These are phyloP conservation scores for Lasioglossum marginatum DNA, from an alignment of 2,888 invertebrate species.

Conservation along the genomic window DNA sequence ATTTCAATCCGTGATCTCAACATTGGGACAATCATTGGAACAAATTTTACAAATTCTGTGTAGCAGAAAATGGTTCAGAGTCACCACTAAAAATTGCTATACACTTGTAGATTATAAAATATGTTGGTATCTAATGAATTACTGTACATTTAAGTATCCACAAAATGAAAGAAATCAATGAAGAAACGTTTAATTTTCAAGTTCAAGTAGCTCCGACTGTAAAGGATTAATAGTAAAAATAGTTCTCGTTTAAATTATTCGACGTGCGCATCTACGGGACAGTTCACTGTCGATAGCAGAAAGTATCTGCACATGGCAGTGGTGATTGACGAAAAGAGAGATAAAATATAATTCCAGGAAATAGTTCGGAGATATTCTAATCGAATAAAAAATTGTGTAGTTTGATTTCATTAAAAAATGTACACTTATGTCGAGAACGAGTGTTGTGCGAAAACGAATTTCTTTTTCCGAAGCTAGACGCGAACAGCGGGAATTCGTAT, in stretches of 20 bases:
- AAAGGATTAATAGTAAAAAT: not conserved
- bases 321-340: not conserved
- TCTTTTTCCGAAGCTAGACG: conserved; percentile 12
- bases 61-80: not conserved
- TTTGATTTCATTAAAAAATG: not conserved
- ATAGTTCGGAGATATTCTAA: not conserved
- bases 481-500: conserved; percentile 46
- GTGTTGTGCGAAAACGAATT: not conserved
- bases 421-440: not conserved
- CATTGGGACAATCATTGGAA: not conserved
- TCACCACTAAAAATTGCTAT: too few species aligned
- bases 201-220: too few species aligned
- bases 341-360: not conserved
- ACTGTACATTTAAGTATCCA: too few species aligned
- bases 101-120: too few species aligned
- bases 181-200: too few species aligned
- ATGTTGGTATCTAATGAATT: too few species aligned
- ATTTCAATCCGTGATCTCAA: not conserved
- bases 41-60: not conserved
- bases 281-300: not conserved
- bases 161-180: too few species aligned
- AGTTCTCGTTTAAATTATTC: not conserved
- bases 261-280: not conserved
- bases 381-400: not conserved
- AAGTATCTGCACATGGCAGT: not conserved